Evolutionary conservation across 2,888 invertebrate species (phyloP), one percentile per base, ranked within the genome.

Genomic region (Latrodectus hesperus): DNA sequence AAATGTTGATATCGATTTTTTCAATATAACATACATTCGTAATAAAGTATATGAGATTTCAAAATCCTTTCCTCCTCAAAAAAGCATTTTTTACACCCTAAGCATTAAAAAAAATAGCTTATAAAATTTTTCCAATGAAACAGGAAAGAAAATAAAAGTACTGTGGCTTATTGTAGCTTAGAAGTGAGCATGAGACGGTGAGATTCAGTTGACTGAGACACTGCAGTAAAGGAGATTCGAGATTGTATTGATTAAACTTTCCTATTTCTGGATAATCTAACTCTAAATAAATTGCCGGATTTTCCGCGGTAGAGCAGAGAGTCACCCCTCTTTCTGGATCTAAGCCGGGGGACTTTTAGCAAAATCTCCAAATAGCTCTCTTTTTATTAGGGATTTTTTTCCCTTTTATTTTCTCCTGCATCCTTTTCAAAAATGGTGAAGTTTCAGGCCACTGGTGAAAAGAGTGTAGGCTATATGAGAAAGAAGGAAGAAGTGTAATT

Each of bases 261-360:
- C 82, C 75, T 82, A 75, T 82, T 74, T 75, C 68, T 75, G 75
- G 82, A 82, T 82, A 82, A 82, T 82, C 82, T 75, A 68, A 82
- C 75, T 74, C 82, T 70, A 82, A 82, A 75, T 82, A 82, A 82
- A 82, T 82, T 82, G 82, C 82, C 49, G 75, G 82, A 82, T 82
- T 82, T 82, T 82, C 67, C 49, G 49, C 75, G 26, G 49, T 55
- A 75, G 70, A 70, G 49, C 17, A 49, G 17, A 60, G 75, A 82
- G 75, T 75, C 75, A 82, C 70, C 68, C 38, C 8, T 70, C n/a
- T 60, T n/a, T 60, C 38, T 38, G 38, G 6, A 38, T 38, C 38
- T 75, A 68, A 75, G 74, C 82, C 75, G 38, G 17, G 38, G 70
- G 75, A 60, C 70, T 70, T 60, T 51, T 49, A 17, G 55, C 38